phyloP scores from a whole-genome alignment of 2,113 vertebrate species.

The Hippopotamus amphibius region DNA sequence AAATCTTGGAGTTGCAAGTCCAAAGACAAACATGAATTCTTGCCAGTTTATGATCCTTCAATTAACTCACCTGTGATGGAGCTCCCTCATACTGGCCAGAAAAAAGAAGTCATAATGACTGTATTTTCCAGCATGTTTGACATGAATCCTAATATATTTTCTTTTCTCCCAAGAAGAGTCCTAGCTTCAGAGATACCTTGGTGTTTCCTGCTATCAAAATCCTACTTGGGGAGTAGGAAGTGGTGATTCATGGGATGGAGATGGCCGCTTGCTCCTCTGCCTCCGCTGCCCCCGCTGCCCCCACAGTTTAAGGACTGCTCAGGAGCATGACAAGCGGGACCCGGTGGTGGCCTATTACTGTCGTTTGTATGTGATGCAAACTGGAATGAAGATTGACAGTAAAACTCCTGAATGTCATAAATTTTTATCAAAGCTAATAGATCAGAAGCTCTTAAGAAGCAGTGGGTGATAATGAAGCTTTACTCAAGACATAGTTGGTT shows the following conservation, averaged over 20 bases:
- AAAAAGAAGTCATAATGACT: not conserved
- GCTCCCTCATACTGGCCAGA: not conserved
- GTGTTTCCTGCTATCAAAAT: not conserved
- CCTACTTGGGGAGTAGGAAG: not conserved
- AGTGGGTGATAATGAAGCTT: too few species aligned
- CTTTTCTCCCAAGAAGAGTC: not conserved
- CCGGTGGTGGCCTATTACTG: slow-evolving; percentile 98
- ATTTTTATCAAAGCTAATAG: too few species aligned
- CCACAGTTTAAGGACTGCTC: slow-evolving; percentile 93
- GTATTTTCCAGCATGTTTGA: not conserved
- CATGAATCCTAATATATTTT: not conserved
- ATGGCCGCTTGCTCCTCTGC: slow-evolving; percentile 84
- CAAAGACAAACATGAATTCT: not conserved
- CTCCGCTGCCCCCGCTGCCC: slow-evolving; percentile 85
- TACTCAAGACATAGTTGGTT: too few species aligned
- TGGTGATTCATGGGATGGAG: rapidly evolving
- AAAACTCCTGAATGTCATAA: too few species aligned
- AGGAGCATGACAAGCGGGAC: slow-evolving; percentile 96
- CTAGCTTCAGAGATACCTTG: not conserved
- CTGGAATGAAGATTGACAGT: too few species aligned
- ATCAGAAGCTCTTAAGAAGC: too few species aligned
- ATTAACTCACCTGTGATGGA: not conserved
- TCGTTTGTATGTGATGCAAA: slow-evolving; percentile 62
- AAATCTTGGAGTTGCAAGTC: not conserved
- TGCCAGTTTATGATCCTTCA: not conserved